A percentile compares a stretch with the other conserved stretches of the same genome.
Conservation (phyloP, 1,140 invertebrate species). For the Tetragnatha versicolor region DNA sequence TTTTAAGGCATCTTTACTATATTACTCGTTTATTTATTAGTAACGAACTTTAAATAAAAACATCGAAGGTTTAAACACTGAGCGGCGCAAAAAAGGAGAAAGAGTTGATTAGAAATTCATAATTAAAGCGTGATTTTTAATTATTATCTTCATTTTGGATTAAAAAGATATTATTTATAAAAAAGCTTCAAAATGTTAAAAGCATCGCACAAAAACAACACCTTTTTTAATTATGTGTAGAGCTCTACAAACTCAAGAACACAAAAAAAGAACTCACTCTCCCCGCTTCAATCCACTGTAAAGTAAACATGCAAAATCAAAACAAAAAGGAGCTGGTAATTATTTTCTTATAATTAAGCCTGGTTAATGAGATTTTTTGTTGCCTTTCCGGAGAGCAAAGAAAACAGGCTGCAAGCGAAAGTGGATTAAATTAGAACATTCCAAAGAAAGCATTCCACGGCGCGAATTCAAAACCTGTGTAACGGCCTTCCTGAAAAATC, state of each 20-base stretch:
- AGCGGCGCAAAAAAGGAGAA: background rate
- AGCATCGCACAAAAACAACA: background rate
- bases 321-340: slow-evolving; percentile 16
- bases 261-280: background rate
- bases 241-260: background rate
- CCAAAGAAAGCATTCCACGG: no score
- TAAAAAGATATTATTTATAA: background rate
- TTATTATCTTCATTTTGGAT: slow-evolving; percentile 9
- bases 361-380: slow-evolving; percentile 38
- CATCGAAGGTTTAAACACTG: no score
- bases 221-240: slow-evolving; percentile 14
- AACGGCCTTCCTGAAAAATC: no score
- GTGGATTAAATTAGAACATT: background rate
- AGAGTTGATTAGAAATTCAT: slow-evolving; percentile 3
- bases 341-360: slow-evolving; percentile 44
- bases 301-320: background rate
- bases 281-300: background rate
- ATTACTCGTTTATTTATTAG: no score
- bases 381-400: background rate
- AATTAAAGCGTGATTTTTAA: slow-evolving; percentile 25
- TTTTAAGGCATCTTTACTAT: no score
- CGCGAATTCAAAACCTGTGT: no score
- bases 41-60: no score
- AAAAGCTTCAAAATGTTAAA: background rate
- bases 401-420: background rate